These are phyloP conservation scores for Neopipo cinnamomea DNA, from an alignment of 2,113 vertebrate species.

Conservation along the genomic window DNA sequence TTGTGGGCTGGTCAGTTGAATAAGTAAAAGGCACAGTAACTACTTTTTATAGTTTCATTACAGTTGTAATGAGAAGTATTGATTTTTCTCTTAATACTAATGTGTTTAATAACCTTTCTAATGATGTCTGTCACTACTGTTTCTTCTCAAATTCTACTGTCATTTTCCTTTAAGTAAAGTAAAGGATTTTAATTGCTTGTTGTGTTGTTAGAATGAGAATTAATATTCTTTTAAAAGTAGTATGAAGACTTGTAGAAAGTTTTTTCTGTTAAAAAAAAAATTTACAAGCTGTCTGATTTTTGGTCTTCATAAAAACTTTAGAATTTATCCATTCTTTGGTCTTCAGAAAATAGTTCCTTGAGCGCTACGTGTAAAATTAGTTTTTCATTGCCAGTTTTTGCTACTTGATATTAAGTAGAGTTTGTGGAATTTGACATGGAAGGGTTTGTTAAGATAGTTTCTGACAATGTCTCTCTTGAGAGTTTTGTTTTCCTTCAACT, in stretches of 20 bases:
- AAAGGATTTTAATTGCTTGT: constrained; percentile 14
- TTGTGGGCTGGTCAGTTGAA: neutral
- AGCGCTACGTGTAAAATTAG: neutral
- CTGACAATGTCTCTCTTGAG: neutral
- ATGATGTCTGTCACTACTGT: neutral
- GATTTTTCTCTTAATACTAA: constrained; percentile 31
- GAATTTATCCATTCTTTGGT: neutral
- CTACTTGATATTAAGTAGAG: neutral
- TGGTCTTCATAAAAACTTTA: neutral
- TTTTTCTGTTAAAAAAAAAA: neutral
- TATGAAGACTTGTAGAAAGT: neutral
- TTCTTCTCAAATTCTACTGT: constrained; percentile 14
- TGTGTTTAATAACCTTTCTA: constrained; percentile 37
- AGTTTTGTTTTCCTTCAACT: neutral
- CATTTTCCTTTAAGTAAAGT: neutral
- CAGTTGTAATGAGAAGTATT: constrained; percentile 17
- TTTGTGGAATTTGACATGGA: neutral
- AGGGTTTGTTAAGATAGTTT: neutral
- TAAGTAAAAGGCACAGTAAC: neutral
- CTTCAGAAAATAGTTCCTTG: neutral
- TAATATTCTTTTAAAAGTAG: neutral
- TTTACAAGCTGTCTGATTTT: neutral
- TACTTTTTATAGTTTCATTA: constrained; percentile 13
- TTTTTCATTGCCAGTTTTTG: neutral
- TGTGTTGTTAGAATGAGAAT: neutral